Percentiles rank a stretch among this genome's conserved stretches.
Conservation (phyloP, 2,797 vertebrate species). For the Picus viridis region DNA sequence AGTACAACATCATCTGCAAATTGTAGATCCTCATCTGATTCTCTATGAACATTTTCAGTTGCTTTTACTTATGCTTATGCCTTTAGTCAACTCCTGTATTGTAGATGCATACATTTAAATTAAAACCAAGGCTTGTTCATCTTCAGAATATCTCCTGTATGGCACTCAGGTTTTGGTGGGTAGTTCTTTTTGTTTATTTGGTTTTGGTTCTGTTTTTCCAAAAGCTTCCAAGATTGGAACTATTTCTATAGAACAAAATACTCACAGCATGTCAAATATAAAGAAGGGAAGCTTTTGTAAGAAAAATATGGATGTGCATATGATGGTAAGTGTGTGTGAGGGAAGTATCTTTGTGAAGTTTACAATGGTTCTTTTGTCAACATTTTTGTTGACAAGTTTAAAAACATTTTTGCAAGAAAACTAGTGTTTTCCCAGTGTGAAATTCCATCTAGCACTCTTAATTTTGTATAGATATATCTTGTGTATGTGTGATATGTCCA, state of each 20-base stretch:
- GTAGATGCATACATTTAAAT: not conserved
- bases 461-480: not conserved
- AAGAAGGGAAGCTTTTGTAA: not conserved
- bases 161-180: rapidly evolving
- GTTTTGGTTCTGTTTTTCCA: not conserved
- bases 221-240: not conserved
- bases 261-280: not conserved
- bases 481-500: not conserved
- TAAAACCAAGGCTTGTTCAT: not conserved
- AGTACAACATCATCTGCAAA: not conserved
- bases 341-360: not conserved
- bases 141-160: not conserved
- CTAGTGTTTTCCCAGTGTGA: not conserved
- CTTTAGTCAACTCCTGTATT: not conserved
- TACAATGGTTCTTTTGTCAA: not conserved
- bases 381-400: too few relatives aligned
- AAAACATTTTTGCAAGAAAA: not conserved
- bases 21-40: not conserved
- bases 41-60: not conserved
- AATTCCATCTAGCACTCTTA: not conserved
- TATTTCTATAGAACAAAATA: not conserved
- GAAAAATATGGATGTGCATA: not conserved
- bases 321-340: not conserved
- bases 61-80: not conserved
- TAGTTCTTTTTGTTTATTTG: not conserved